These are phyloP conservation scores for Musca domestica DNA, from an alignment of 1,140 invertebrate genomes.

Conservation along the genomic window DNA sequence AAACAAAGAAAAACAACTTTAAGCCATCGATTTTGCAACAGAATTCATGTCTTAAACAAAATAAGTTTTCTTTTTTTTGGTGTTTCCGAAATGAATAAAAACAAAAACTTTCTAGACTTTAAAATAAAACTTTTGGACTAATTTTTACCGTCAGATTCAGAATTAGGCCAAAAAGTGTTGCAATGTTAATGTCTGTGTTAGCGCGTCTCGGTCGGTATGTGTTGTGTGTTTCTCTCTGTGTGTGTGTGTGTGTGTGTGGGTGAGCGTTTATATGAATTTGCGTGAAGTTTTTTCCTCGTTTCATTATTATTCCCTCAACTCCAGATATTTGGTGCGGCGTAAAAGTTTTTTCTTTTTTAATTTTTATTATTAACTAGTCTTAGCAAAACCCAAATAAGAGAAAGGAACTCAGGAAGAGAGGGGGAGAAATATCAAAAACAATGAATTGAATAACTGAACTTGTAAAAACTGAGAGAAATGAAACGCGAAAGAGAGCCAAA, in stretches of 20 bases:
- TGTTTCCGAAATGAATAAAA: not conserved
- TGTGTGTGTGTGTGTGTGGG: not conserved
- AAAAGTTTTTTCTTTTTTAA: constrained; percentile 16
- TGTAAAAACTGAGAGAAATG: constrained; percentile 12
- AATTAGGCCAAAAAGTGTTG: constrained; percentile 24
- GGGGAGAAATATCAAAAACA: not conserved
- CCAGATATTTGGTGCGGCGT: constrained; percentile 6
- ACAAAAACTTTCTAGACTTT: constrained; percentile 20
- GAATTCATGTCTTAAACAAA: not conserved
- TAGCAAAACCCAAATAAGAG: not conserved
- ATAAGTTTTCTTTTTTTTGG: not conserved
- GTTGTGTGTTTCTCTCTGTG: not conserved
- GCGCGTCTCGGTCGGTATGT: not conserved
- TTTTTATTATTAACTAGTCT: constrained; percentile 23
- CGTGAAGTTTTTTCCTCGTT: constrained; percentile 1
- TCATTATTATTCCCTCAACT: constrained; percentile 10
- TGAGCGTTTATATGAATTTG: not conserved
- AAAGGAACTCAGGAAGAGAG: not conserved
- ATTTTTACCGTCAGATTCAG: constrained; percentile 11
- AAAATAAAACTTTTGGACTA: constrained; percentile 12
- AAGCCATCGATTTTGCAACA: not conserved
- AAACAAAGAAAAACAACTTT: not conserved
- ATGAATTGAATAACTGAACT: not conserved
- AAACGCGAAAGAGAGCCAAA: not conserved
- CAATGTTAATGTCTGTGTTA: not conserved